Evolutionary conservation across 2,888 invertebrate species (phyloP).

Genomic region (Mimumesa dahlbomi): DNA sequence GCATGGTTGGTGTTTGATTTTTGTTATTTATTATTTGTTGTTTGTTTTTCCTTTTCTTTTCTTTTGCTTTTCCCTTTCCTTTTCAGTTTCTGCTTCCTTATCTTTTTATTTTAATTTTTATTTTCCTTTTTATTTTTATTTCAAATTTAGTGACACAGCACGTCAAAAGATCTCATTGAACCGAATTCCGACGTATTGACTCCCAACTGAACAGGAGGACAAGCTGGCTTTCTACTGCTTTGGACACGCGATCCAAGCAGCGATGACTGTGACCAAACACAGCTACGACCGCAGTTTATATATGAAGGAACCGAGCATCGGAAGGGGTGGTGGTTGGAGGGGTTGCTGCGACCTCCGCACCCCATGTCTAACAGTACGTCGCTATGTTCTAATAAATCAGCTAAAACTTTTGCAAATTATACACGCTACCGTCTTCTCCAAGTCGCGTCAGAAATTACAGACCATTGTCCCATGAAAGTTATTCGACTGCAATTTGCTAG

Average conservation of each 20-base stretch:
- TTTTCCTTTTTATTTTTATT: neutral
- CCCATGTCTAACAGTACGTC: slow-evolving; percentile 58
- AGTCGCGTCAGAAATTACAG: slow-evolving; percentile 35
- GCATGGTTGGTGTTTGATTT: no score
- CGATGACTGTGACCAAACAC: slow-evolving; percentile 76
- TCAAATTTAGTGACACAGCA: slow-evolving; percentile 1
- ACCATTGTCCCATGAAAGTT: slow-evolving; percentile 32
- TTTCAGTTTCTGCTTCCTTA: no score
- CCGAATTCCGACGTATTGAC: slow-evolving; percentile 67
- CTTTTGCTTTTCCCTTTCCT: no score
- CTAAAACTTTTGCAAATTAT: slow-evolving; percentile 45
- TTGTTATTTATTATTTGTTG: no score
- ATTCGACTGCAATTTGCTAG: no score
- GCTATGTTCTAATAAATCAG: slow-evolving; percentile 63
- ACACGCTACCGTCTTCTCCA: slow-evolving; percentile 37
- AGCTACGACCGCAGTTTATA: slow-evolving; percentile 71
- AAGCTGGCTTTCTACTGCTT: slow-evolving; percentile 64
- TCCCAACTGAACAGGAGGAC: slow-evolving; percentile 65
- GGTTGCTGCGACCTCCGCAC: slow-evolving; percentile 63
- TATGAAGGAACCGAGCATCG: slow-evolving; percentile 58
- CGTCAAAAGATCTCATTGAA: slow-evolving; percentile 19
- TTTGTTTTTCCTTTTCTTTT: no score
- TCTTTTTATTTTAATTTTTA: no score
- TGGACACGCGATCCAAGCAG: slow-evolving; percentile 76
- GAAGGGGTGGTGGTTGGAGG: slow-evolving; percentile 65